Percentiles rank a stretch among this genome's conserved stretches.
Evolutionary conservation across 2,797 vertebrate genomes (phyloP).

Genomic region (Clarias fuscus): DNA sequence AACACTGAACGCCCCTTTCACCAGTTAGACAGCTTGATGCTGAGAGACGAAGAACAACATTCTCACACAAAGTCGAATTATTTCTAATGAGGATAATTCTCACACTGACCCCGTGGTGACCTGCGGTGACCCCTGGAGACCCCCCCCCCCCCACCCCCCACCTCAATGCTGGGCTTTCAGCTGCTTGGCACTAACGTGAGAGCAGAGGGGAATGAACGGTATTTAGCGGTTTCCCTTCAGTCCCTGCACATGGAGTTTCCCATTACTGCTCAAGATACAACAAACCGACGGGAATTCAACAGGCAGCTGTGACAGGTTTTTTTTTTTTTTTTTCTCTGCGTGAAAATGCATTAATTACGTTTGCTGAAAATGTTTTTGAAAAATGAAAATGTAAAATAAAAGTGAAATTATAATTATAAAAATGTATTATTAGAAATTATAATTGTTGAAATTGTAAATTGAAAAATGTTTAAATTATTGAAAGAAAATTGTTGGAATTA

Average conservation of each 20-base stretch:
- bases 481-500: too few relatives aligned
- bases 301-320: background rate
- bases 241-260: slow-evolving; percentile 26
- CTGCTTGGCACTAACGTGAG: slow-evolving; percentile 63
- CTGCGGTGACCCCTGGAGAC: slow-evolving; percentile 60
- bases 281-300: slow-evolving; percentile 25
- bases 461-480: too few relatives aligned
- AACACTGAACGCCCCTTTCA: background rate
- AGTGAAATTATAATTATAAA: too few relatives aligned
- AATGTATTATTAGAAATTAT: too few relatives aligned
- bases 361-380: too few relatives aligned
- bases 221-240: slow-evolving; percentile 56
- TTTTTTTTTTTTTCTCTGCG: background rate
- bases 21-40: background rate
- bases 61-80: slow-evolving; percentile 24
- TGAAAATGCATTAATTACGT: too few relatives aligned
- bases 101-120: slow-evolving; percentile 62
- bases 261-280: background rate
- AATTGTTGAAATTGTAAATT: too few relatives aligned
- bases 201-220: slow-evolving; percentile 68
- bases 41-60: slow-evolving; percentile 18
- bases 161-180: slow-evolving; percentile 56
- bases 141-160: slow-evolving; percentile 43
- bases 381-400: too few relatives aligned
- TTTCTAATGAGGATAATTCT: slow-evolving; percentile 65